These are phyloP conservation scores for Apotomis turbidana DNA, from an alignment of 2,888 invertebrate genomes.

Conservation along the genomic window DNA sequence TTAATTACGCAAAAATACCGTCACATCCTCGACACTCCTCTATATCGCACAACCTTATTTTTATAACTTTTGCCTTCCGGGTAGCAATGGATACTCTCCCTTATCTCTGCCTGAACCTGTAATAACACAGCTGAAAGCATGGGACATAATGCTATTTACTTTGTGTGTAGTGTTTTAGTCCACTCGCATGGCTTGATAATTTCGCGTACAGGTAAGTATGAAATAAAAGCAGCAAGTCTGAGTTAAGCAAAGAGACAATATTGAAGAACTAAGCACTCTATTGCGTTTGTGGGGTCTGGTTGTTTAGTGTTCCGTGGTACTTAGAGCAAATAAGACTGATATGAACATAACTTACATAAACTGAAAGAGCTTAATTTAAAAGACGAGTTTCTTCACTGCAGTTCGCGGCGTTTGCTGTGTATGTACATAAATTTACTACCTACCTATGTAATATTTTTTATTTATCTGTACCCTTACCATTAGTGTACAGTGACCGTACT, in stretches of 20 bases:
- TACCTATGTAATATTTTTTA: too few relatives aligned
- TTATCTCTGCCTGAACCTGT: conserved; percentile 54
- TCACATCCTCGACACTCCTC: too few relatives aligned
- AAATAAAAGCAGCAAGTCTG: conserved; percentile 16
- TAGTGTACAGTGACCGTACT: too few relatives aligned
- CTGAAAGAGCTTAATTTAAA: too few relatives aligned
- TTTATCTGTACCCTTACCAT: too few relatives aligned
- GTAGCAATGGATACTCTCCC: conserved; percentile 37
- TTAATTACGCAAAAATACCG: too few relatives aligned
- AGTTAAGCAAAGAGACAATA: conserved; percentile 19
- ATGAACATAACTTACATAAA: too few relatives aligned
- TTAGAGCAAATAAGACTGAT: background rate
- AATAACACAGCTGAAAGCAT: conserved; percentile 53
- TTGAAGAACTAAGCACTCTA: conserved; percentile 11
- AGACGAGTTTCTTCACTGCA: too few relatives aligned
- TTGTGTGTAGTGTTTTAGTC: conserved; percentile 40
- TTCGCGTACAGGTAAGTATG: conserved; percentile 16
- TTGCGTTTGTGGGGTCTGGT: background rate
- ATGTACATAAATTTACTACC: too few relatives aligned
- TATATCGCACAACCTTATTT: too few relatives aligned
- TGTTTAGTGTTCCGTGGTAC: background rate
- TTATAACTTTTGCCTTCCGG: too few relatives aligned
- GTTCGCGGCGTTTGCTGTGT: too few relatives aligned
- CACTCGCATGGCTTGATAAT: conserved; percentile 33
- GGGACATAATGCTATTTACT: conserved; percentile 43